Evolutionary conservation across 2,888 invertebrate genomes (phyloP), one percentile per base, ranked within the genome.

Genomic region (Chaitophorus viminalis): DNA sequence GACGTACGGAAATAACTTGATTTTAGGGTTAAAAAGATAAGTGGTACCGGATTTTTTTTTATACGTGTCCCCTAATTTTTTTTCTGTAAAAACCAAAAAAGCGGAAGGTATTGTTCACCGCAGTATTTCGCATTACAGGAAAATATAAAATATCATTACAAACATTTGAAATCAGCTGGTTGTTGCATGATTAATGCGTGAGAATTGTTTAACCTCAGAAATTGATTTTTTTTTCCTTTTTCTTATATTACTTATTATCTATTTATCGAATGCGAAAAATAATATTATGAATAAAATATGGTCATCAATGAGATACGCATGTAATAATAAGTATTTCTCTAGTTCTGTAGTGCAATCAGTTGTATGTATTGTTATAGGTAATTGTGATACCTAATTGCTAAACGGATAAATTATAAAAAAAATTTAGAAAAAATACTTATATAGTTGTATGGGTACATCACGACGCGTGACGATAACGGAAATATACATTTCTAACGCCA

Each of bases 1-100:
- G 0, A 29, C 18, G 39, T 77, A 85, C 81, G 74, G 75, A 87
- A 87, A 87, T 87, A 81, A 87, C 81, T 87, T 72, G 72, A 78
- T 87, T 87, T 87, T 87, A 87, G 87, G 87, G 87, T 87, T 87
- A 81, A 87, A 87, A 87, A 60, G 81, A 87, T 81, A 79, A 87
- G 87, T 87, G 87, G 74, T 74, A 65, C 79, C 25, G 72, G 60
- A 60, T 60, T 79, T 78, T 79, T 84, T 76, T 75, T 36, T 77
- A 46, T 85, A 9, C 46, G 29, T 29, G 29, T 81, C 87, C 87
- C 87, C 87, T 81, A 60, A 39, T 65, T 87, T 81, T 79, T 75
- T 74, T 74, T 33, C 39, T 70, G 65, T 72, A 72, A 86, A 86
- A 86, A 21, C 70, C 60, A n/a, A 87, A 75, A 83, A 87, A 81